Base-by-base conservation (phyloP, 2,113 vertebrate species). In the Trematocara unimaculatum region DNA sequence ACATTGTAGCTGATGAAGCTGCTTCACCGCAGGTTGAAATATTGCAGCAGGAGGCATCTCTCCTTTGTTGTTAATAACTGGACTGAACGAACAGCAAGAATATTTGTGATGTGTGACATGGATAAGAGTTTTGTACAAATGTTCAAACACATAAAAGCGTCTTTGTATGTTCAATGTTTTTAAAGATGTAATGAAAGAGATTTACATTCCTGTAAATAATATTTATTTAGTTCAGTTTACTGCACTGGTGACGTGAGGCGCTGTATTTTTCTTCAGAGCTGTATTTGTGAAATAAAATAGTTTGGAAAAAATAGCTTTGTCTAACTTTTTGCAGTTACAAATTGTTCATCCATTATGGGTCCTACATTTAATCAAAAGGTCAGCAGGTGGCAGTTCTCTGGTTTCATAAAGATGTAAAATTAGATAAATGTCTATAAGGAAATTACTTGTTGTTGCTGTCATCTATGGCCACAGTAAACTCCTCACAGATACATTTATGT, bases 361-460 rank as follows among this genome's bases (percentile, higher is more conserved):
- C 23, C 55, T 56, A 29, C 51, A 54, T 54, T 54, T 54, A 54
- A 54, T 54, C 49, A 51, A 53, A 53, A 53, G 3, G 0, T 1
- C 18, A 53, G 3, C 49, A 53, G 18, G 49, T 2, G 49, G 8
- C 49, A 53, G 18, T 53, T 54, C 18, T 10, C 53, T 54, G 10
- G 10, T 23, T 54, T 54, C 2, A 54, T 12, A 54, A 0, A 54
- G n/a, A 54, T 54, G 53, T 23, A 12, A 54, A 54, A 12, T 0
- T 54, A 54, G 0, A 4, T 5, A 1, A 51, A 51, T 1, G 53
- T 54, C 3, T 54, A 2, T 54, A 0, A 54, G n/a, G 0, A 54
- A 54, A 12, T 23, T 12, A 4, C 53, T 54, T 23, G 53, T 23
- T 23, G n/a, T 23, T 54, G 53, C 10, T 54, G n/a, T 54, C 53